Conservation (phyloP, 2,797 vertebrate genomes). For the Tauraco hartlaubi region DNA sequence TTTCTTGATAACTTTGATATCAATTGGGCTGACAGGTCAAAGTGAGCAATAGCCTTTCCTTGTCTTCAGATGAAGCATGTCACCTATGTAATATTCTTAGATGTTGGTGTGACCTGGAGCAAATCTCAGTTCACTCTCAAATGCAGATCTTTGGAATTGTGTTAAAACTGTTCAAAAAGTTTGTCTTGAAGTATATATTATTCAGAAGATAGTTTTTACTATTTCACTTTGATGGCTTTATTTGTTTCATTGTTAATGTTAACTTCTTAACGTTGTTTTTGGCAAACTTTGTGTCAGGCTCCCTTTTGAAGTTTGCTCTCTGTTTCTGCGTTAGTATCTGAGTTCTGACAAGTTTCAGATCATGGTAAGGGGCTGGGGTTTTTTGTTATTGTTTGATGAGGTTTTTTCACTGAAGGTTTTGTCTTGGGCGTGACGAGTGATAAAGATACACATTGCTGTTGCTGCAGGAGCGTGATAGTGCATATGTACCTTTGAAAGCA, state of each 20-base stretch:
- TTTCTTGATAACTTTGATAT: neutral
- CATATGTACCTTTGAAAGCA: neutral
- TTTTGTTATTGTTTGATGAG: neutral
- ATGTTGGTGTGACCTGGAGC: neutral
- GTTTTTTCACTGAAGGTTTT: neutral
- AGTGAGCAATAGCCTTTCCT: neutral
- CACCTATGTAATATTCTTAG: neutral
- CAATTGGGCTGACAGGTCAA: neutral
- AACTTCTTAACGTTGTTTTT: neutral
- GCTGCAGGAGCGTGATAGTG: neutral
- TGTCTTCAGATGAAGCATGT: neutral
- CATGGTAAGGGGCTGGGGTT: no score
- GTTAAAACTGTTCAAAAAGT: neutral
- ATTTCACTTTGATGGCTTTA: neutral
- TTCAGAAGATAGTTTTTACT: neutral
- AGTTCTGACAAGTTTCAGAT: neutral
- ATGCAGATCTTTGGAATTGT: neutral
- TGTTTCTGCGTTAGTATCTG: neutral
- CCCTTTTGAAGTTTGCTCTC: neutral
- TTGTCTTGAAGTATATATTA: neutral
- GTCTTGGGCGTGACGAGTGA: neutral
- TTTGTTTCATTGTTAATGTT: neutral
- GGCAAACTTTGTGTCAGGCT: neutral
- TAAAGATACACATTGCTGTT: neutral
- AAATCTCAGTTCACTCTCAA: neutral